phyloP scores from a whole-genome alignment of 2,888 invertebrate genomes.

The Lymantria dispar region DNA sequence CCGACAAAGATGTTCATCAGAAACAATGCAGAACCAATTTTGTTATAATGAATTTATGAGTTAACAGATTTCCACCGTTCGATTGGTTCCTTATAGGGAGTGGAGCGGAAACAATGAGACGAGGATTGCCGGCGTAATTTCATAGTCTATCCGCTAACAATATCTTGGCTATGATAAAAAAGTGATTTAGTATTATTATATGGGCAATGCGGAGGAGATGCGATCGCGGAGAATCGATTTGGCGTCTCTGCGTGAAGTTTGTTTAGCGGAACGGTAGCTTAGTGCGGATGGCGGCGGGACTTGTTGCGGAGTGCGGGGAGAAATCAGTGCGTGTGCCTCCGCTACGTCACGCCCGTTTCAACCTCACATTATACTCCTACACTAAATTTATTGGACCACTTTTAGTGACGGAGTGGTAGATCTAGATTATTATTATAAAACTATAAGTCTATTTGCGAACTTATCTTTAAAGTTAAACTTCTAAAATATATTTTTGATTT shows the following conservation, averaged over 20 bases:
- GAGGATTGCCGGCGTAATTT: constrained; percentile 66
- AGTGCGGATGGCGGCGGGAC: constrained; percentile 19
- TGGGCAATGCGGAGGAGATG: constrained; percentile 62
- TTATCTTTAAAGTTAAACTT: no score
- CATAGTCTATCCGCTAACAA: constrained; percentile 73
- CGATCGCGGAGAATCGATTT: constrained; percentile 75
- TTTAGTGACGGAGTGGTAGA: constrained; percentile 56
- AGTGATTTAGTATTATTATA: constrained; percentile 71
- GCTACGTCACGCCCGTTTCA: constrained; percentile 49
- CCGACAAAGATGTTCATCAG: constrained; percentile 75
- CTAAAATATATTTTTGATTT: no score
- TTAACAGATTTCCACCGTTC: constrained; percentile 58
- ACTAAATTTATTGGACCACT: constrained; percentile 49
- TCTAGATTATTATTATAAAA: no score
- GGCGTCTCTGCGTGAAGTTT: constrained; percentile 75
- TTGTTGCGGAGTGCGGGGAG: constrained; percentile 1
- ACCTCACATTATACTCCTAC: constrained; percentile 35
- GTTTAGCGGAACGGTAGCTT: constrained; percentile 74
- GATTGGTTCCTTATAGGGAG: constrained; percentile 56
- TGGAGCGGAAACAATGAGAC: constrained; percentile 63
- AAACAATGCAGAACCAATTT: constrained; percentile 76
- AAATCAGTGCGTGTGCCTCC: constrained; percentile 48
- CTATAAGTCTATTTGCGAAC: no score
- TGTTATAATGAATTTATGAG: constrained; percentile 62
- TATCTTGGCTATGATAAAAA: constrained; percentile 65